Conservation (phyloP, 37 sponge, comb jelly and placozoan species). For the Ianthella basta region DNA sequence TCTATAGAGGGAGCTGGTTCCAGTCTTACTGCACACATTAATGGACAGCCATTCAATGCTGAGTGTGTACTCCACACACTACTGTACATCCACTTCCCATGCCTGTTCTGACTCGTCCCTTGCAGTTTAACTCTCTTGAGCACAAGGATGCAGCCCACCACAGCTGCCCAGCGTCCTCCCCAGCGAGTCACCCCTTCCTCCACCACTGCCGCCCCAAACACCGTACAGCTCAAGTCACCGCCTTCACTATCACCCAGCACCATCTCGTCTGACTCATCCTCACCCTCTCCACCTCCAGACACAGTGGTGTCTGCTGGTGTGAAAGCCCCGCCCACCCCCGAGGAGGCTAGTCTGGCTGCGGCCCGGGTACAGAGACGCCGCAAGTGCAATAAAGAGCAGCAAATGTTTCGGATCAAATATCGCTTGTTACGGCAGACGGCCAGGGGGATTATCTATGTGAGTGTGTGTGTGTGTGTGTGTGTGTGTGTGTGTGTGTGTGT, state of each 20-base stretch:
- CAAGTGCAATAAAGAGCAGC: conserved; percentile 7
- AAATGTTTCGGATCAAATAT: conserved; percentile 49
- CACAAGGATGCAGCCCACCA: too few relatives aligned
- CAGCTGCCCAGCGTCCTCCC: too few relatives aligned
- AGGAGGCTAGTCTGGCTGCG: neutral
- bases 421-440: conserved; percentile 51
- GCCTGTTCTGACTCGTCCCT: too few relatives aligned
- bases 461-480: neutral
- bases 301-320: too few relatives aligned
- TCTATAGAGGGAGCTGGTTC: too few relatives aligned
- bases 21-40: too few relatives aligned
- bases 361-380: conserved; percentile 6
- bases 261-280: neutral
- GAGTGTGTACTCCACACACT: too few relatives aligned
- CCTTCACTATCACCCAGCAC: neutral
- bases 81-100: too few relatives aligned
- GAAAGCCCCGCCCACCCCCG: neutral
- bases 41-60: too few relatives aligned
- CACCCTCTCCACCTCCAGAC: conserved; percentile 11
- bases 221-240: neutral
- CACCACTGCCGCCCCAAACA: neutral
- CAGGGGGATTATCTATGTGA: conserved; percentile 62
- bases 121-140: too few relatives aligned
- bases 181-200: neutral
- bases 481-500: neutral